Evolutionary conservation across 2,888 invertebrate species (phyloP), one percentile per base, ranked within the genome.

Genomic region (Thereva unica): DNA sequence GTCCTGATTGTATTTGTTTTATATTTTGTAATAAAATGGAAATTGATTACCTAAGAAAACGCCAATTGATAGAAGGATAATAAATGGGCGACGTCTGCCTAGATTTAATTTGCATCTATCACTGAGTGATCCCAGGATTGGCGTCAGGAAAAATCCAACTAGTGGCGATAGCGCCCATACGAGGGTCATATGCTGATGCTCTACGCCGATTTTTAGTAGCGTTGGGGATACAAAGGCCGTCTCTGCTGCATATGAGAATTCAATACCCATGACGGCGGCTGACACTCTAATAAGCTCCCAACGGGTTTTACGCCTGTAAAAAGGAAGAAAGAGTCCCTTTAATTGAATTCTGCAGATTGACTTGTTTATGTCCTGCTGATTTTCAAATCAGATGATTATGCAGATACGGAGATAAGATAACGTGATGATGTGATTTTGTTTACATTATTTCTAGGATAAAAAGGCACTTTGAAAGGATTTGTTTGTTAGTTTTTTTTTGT

Each of bases 171-270:
- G 80, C 3, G 95, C 95, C 97, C 97, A 97, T 37, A 96, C 94
- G 65, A 97, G 82, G 0, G 96, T 96, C 95, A 97, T 97, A 76
- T 93, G 91, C 71, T 91, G 88, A 78, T 96, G 95, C 67, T 92
- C 90, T 1, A 97, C 92, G 4, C 97, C 94, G 71, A 97, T 93
- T 82, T 95, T 93, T 4, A 97, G 85, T 9, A 97, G 83, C 0
- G 95, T 95, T 1, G 97, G 97, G 0, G 95, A 96, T 0, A 97
- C 97, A 80, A 97, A 97, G 0, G 97, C 97, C 0, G 97, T 97
- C 82, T 97, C 97, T 0, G 96, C 97, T 0, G 97, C 95, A 77
- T 97, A 97, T 0, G 97, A 95, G 81, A 97, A 95, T 79, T 97
- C 97, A 67, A 97, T 96, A 1, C 97, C 97, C 91, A 95, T 96